Percentiles rank a stretch among this genome's conserved stretches.
Evolutionary conservation across 2,888 invertebrate genomes (phyloP).

Genomic region (Leptodirus hochenwartii): DNA sequence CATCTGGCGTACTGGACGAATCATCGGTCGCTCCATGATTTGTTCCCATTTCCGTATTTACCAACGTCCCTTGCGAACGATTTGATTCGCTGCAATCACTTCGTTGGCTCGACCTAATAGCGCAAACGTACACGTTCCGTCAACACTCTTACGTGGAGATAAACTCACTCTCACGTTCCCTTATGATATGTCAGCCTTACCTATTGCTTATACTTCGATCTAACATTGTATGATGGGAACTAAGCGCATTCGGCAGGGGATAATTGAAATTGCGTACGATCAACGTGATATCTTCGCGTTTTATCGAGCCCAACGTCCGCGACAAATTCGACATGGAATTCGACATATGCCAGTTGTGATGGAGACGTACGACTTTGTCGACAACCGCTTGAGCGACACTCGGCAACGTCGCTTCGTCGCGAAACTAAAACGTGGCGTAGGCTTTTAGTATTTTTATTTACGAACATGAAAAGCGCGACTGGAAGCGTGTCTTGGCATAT

Average conservation of each 20-base stretch:
- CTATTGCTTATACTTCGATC: too few species aligned
- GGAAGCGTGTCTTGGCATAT: background rate
- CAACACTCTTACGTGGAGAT: too few species aligned
- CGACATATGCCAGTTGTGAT: conserved; percentile 57
- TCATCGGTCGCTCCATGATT: conserved; percentile 16
- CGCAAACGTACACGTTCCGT: too few species aligned
- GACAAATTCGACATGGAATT: conserved; percentile 25
- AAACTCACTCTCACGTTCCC: too few species aligned
- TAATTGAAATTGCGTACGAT: conserved; percentile 76
- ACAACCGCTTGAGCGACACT: conserved; percentile 75
- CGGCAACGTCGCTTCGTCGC: conserved; percentile 57
- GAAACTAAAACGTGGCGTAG: conserved; percentile 45
- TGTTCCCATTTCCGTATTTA: conserved; percentile 15
- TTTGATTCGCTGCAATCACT: conserved; percentile 10
- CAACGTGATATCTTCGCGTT: conserved; percentile 70
- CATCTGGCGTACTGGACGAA: conserved; percentile 1
- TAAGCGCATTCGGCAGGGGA: conserved; percentile 44
- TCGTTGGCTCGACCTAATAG: conserved; percentile 13
- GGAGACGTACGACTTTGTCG: conserved; percentile 66
- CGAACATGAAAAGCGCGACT: background rate
- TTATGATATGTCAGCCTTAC: too few species aligned
- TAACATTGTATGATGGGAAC: too few species aligned
- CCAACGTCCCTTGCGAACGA: background rate
- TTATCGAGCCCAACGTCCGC: conserved; percentile 20
- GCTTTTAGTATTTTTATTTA: background rate